A percentile compares a stretch with the other conserved stretches of the same genome.
Evolutionary conservation across 2,888 invertebrate species (phyloP).

Genomic region (Lithosia quadra): DNA sequence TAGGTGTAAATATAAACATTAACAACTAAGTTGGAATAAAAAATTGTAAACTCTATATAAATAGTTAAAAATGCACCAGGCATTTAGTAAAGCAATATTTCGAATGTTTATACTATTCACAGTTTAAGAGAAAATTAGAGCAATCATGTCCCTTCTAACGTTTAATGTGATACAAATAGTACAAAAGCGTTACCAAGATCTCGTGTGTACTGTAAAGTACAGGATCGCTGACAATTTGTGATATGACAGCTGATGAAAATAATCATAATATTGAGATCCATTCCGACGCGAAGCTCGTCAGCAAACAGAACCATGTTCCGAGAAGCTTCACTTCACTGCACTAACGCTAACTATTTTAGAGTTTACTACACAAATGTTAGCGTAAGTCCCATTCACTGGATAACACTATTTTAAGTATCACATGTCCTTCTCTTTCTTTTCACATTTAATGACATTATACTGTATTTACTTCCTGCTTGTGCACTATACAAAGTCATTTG

Average conservation of each 20-base stretch:
- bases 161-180: slow-evolving; percentile 71
- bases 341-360: slow-evolving; percentile 72
- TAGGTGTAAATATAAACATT: slow-evolving; percentile 63
- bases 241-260: slow-evolving; percentile 50
- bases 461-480: slow-evolving; percentile 81
- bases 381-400: slow-evolving; percentile 79
- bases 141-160: slow-evolving; percentile 67
- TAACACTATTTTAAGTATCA: slow-evolving; percentile 80
- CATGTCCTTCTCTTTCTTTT: slow-evolving; percentile 85
- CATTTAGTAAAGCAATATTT: slow-evolving; percentile 68
- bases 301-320: slow-evolving; percentile 74
- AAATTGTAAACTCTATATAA: slow-evolving; percentile 73
- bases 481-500: slow-evolving; percentile 92
- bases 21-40: slow-evolving; percentile 72
- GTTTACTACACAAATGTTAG: slow-evolving; percentile 75
- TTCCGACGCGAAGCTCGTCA: slow-evolving; percentile 64
- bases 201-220: slow-evolving; percentile 43
- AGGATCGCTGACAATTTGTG: slow-evolving; percentile 46
- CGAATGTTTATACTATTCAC: slow-evolving; percentile 72
- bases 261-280: slow-evolving; percentile 75
- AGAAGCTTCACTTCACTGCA: slow-evolving; percentile 73
- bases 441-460: slow-evolving; percentile 81
- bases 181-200: slow-evolving; percentile 65
- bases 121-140: slow-evolving; percentile 72
- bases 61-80: slow-evolving; percentile 79